A percentile compares a stretch with the other conserved stretches of the same genome.
phyloP scores from a whole-genome alignment of 2,113 vertebrate genomes.

The Edolisoma coerulescens region DNA sequence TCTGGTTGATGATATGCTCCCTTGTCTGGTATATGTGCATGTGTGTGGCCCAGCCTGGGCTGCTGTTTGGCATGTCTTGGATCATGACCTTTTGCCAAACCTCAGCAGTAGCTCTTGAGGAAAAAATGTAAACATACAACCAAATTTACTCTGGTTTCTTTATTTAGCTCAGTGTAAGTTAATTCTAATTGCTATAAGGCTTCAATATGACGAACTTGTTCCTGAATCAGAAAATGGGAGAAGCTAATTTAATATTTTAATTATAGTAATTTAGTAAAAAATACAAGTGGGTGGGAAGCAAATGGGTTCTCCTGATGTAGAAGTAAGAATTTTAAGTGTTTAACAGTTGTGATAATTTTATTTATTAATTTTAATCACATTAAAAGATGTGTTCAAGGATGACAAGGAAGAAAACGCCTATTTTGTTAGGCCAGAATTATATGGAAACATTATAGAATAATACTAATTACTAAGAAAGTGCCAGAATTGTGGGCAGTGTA shows the following conservation, averaged over 20 bases:
- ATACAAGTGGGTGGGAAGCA: neutral
- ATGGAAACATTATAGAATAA: neutral
- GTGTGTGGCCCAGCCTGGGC: conserved; percentile 50
- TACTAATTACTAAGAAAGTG: neutral
- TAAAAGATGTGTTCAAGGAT: neutral
- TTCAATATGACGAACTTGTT: neutral
- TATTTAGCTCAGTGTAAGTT: conserved; percentile 19
- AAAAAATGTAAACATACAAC: conserved; percentile 54
- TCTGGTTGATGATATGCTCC: neutral
- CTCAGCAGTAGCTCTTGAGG: conserved; percentile 39
- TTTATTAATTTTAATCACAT: neutral
- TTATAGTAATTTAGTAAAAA: neutral
- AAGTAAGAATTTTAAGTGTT: neutral
- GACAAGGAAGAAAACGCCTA: neutral
- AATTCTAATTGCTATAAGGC: neutral
- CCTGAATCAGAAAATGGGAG: neutral
- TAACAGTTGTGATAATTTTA: neutral
- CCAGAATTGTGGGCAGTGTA: neutral
- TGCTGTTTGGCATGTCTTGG: conserved; percentile 1
- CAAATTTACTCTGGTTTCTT: conserved; percentile 40
- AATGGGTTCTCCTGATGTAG: neutral
- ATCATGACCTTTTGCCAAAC: conserved; percentile 58
- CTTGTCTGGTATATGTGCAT: neutral
- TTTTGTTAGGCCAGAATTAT: neutral
- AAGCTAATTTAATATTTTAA: neutral